These are phyloP conservation scores for Globia sparganii DNA, from an alignment of 2,888 invertebrate species.

Conservation along the genomic window DNA sequence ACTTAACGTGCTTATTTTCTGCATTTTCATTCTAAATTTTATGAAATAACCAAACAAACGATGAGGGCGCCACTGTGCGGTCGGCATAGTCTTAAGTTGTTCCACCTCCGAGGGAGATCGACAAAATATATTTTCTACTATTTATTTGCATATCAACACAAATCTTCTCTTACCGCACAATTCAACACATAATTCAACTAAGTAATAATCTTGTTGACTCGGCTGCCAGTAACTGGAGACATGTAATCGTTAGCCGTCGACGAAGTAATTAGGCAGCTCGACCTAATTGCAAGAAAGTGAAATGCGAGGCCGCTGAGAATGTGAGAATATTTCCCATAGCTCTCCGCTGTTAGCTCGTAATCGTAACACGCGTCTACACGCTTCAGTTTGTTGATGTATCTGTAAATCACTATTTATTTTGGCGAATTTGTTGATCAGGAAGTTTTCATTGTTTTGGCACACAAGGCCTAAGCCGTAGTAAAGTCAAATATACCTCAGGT, in stretches of 20 bases:
- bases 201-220: slow-evolving; percentile 39
- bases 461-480: slow-evolving; percentile 24
- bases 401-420: slow-evolving; percentile 45
- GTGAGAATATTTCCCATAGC: slow-evolving; percentile 72
- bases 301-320: slow-evolving; percentile 70
- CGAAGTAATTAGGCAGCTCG: slow-evolving; percentile 66
- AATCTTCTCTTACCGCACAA: slow-evolving; percentile 11
- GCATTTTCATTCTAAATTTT: too few relatives aligned
- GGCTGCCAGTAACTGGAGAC: slow-evolving; percentile 67
- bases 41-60: too few relatives aligned
- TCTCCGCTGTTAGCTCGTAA: slow-evolving; percentile 49
- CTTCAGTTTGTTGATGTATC: slow-evolving; percentile 28
- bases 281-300: slow-evolving; percentile 80
- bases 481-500: not conserved
- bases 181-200: slow-evolving; percentile 33
- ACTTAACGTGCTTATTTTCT: too few relatives aligned
- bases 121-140: not conserved
- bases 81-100: too few relatives aligned
- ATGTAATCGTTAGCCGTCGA: slow-evolving; percentile 69
- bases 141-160: slow-evolving; percentile 2
- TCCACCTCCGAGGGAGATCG: not conserved
- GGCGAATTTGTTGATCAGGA: slow-evolving; percentile 23
- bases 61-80: too few relatives aligned
- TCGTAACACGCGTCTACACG: slow-evolving; percentile 22
- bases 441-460: slow-evolving; percentile 12